These are phyloP conservation scores for Aphaenogaster ashmeadi DNA, from an alignment of 1,140 invertebrate species.

Conservation along the genomic window DNA sequence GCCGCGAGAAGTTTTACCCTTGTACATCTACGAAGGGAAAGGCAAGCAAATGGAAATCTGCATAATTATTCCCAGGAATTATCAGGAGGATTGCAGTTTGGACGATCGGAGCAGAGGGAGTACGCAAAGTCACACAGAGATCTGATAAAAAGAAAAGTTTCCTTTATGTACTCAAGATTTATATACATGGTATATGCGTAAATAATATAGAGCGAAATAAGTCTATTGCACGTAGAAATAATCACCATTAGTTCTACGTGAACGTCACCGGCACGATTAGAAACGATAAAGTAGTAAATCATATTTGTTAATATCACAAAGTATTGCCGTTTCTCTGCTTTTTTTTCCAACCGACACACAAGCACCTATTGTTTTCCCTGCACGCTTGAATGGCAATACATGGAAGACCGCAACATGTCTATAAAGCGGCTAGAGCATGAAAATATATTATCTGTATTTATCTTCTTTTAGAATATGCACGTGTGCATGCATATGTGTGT, in stretches of 20 bases:
- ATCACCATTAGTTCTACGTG: conserved; percentile 40
- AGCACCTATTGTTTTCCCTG: conserved; percentile 48
- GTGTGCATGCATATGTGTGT: neutral
- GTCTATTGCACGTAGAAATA: conserved; percentile 58
- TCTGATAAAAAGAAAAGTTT: conserved; percentile 50
- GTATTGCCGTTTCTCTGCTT: conserved; percentile 69
- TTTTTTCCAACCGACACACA: conserved; percentile 16
- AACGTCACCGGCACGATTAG: neutral
- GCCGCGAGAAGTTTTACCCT: neutral
- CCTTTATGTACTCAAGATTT: conserved; percentile 56
- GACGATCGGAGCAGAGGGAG: neutral
- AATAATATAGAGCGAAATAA: conserved; percentile 47
- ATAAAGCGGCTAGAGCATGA: conserved; percentile 60
- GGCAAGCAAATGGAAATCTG: neutral
- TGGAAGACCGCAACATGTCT: conserved; percentile 56
- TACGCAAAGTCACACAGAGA: neutral
- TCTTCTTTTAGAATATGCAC: conserved; percentile 63
- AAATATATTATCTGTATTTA: conserved; percentile 68
- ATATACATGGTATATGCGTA: conserved; percentile 58
- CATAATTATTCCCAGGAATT: neutral
- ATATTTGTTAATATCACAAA: conserved; percentile 83
- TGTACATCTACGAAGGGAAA: neutral
- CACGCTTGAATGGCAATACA: conserved; percentile 8
- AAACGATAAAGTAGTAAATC: conserved; percentile 68
- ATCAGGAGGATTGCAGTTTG: neutral